Base-by-base conservation (phyloP, 1,140 invertebrate species). In the Tetramorium alpestre region DNA sequence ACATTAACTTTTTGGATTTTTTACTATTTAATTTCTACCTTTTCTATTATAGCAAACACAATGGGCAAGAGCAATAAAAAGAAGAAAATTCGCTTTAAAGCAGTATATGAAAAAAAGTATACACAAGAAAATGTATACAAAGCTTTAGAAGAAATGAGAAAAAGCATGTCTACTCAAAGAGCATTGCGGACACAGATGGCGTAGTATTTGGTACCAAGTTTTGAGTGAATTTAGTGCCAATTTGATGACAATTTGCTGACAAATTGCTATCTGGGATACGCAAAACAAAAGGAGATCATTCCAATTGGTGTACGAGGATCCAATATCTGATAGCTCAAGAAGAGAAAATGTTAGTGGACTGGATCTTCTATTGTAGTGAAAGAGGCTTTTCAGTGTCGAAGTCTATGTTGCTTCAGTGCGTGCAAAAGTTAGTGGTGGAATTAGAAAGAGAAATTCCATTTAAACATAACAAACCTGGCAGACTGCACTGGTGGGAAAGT, bases 401-500 rank as follows among this genome's bases (percentile, higher is more conserved):
- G n/a, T 54, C 51, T 54, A 4, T 54, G n/a, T 2, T 47, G 33
- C n/a, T 67, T 18, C 18, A 67, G n/a, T 41, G 65, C 8, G 65
- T 67, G 38, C 65, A 67, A n/a, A 67, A 67, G 44, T 10, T 67
- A 8, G 18, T 67, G 22, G 25, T 8, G 5, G 38, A 54, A 54
- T 1, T 54, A 54, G 51, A 5, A 54, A 54, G 18, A 5, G n/a
- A 67, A 11, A 41, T 8, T 41, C 89, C 90, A 70, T 94, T 94
- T 73, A 91, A 58, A 47, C 86, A 94, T 87, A 85, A 85, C n/a
- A 88, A 82, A 70, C 92, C 92, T 28, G 91, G 92, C 16, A 77
- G 89, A 49, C 87, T 22, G 22, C 22, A 80, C 76, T 94, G 93
- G 91, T 92, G 86, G 41, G 56, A 86, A 18, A 69, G 13, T 49